These are phyloP conservation scores for Xestia c-nigrum DNA, from an alignment of 2,888 invertebrate genomes.

Conservation along the genomic window DNA sequence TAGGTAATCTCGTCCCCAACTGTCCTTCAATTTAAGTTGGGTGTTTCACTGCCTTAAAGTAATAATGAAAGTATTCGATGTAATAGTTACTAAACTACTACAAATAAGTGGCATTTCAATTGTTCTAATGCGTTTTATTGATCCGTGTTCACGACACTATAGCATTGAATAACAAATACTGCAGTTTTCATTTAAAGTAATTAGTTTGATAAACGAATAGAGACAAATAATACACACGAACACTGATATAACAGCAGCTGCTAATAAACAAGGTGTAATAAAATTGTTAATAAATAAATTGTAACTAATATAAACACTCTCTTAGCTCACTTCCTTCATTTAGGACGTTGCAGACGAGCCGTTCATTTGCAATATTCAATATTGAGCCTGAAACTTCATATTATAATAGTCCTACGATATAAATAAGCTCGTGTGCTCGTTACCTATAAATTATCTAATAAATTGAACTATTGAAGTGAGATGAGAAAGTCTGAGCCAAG, in stretches of 20 bases:
- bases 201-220: slow-evolving; percentile 41
- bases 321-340: slow-evolving; percentile 77
- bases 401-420: slow-evolving; percentile 51
- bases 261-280: slow-evolving; percentile 63
- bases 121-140: slow-evolving; percentile 78
- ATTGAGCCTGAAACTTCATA: slow-evolving; percentile 47
- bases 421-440: slow-evolving; percentile 61
- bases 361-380: slow-evolving; percentile 49
- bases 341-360: slow-evolving; percentile 60
- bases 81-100: slow-evolving; percentile 88
- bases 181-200: slow-evolving; percentile 54
- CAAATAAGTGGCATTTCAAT: slow-evolving; percentile 86
- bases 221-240: slow-evolving; percentile 45
- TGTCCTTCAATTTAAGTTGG: slow-evolving; percentile 90
- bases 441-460: slow-evolving; percentile 61
- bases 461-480: slow-evolving; percentile 76
- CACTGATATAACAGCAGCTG: slow-evolving; percentile 64
- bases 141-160: slow-evolving; percentile 74
- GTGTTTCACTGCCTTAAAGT: slow-evolving; percentile 91
- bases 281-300: slow-evolving; percentile 73
- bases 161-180: slow-evolving; percentile 60
- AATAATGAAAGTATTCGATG: slow-evolving; percentile 83
- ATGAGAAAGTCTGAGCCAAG: slow-evolving; percentile 80
- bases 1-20: slow-evolving; percentile 90
- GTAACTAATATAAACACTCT: slow-evolving; percentile 71